These are phyloP conservation scores for Hypanus sabinus DNA, from an alignment of 2,113 vertebrate species.

Conservation along the genomic window DNA sequence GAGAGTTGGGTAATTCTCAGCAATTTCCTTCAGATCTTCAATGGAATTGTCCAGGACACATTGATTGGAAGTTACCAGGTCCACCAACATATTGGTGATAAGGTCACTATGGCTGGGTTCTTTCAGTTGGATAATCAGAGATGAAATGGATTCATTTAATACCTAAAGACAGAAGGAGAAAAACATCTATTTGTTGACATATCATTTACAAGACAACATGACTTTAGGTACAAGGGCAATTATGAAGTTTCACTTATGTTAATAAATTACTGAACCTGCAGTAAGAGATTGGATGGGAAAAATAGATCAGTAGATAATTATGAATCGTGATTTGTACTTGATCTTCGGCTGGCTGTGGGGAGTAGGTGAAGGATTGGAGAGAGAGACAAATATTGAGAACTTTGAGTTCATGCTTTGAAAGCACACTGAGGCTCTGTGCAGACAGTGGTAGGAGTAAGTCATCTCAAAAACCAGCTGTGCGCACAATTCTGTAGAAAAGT, in stretches of 20 bases:
- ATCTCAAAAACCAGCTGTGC: too few species aligned
- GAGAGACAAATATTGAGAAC: too few species aligned
- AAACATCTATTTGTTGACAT: background rate
- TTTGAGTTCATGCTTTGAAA: too few species aligned
- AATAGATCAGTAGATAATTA: background rate
- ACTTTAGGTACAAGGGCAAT: constrained; percentile 42
- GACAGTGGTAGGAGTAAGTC: too few species aligned
- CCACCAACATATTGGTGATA: constrained; percentile 65
- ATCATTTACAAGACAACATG: constrained; percentile 40
- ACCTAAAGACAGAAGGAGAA: constrained; percentile 54
- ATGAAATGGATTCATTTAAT: constrained; percentile 68
- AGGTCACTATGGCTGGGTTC: constrained; percentile 65
- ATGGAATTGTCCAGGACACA: constrained; percentile 65
- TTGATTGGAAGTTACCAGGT: constrained; percentile 72
- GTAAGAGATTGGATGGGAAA: background rate
- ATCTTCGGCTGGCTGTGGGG: too few species aligned
- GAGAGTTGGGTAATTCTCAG: constrained; percentile 63
- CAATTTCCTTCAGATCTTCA: constrained; percentile 60
- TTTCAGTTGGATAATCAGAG: constrained; percentile 59
- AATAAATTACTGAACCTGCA: background rate
- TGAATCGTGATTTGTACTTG: background rate
- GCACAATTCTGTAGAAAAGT: too few species aligned
- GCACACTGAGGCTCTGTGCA: too few species aligned
- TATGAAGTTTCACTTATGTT: constrained; percentile 28
- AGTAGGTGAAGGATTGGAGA: too few species aligned